A percentile compares a stretch with the other conserved stretches of the same genome.
These are phyloP conservation scores for Agonopterix alstromeriana DNA, from an alignment of 2,888 invertebrate genomes.

Conservation along the genomic window DNA sequence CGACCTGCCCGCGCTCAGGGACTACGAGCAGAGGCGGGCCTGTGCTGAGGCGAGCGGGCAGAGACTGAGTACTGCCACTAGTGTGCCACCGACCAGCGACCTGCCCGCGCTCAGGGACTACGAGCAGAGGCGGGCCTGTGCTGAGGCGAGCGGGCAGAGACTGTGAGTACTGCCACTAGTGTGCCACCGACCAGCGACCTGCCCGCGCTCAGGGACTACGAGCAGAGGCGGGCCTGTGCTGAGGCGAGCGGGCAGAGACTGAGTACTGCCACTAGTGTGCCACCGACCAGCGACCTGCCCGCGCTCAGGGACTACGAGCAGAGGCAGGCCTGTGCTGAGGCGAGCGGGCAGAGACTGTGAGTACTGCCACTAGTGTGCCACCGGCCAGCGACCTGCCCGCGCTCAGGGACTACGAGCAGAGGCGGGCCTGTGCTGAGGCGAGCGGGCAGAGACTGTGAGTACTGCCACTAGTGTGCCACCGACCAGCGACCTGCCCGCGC, in stretches of 20 bases:
- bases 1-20: conserved; percentile 85
- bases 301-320: conserved; percentile 85
- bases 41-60: conserved; percentile 81
- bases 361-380: conserved; percentile 85
- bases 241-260: conserved; percentile 79
- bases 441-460: conserved; percentile 77
- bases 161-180: conserved; percentile 85
- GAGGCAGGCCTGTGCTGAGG: conserved; percentile 79
- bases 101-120: conserved; percentile 83
- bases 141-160: conserved; percentile 78
- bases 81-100: conserved; percentile 88
- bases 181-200: conserved; percentile 87
- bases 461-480: conserved; percentile 86
- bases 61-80: conserved; percentile 81
- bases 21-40: conserved; percentile 80
- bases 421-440: conserved; percentile 79
- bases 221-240: conserved; percentile 78
- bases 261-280: conserved; percentile 85
- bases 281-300: conserved; percentile 85
- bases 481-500: conserved; percentile 86
- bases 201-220: conserved; percentile 83
- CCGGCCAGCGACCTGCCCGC: conserved; percentile 87
- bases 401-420: conserved; percentile 83
- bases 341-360: conserved; percentile 77
- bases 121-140: conserved; percentile 79